phyloP scores from a whole-genome alignment of 1,140 invertebrate species.

The Macrobrachium rosenbergii region DNA sequence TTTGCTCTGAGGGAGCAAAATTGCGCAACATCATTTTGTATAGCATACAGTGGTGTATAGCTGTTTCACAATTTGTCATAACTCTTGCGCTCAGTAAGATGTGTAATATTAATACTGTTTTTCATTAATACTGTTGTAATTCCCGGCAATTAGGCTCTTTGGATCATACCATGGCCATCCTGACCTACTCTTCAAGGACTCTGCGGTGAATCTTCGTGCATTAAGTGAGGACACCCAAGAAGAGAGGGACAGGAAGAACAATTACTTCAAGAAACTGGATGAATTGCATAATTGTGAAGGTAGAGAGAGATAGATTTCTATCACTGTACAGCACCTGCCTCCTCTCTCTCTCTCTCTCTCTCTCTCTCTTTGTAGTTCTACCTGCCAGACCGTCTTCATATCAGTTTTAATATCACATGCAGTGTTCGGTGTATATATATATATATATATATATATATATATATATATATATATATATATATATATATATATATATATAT shows the following conservation, averaged over 20 bases:
- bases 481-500: constrained; percentile 14
- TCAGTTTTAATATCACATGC: neutral
- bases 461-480: neutral
- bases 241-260: constrained; percentile 22
- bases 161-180: constrained; percentile 33
- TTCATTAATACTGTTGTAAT: no score
- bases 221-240: constrained; percentile 45
- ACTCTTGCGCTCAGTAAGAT: no score
- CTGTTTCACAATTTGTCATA: no score
- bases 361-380: no score
- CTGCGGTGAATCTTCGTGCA: constrained; percentile 30
- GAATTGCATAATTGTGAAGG: constrained; percentile 53
- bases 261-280: constrained; percentile 44
- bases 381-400: neutral
- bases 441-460: neutral
- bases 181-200: constrained; percentile 44
- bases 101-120: no score
- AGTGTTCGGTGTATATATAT: neutral
- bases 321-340: no score
- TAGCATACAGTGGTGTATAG: no score
- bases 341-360: no score
- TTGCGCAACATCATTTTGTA: no score
- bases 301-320: neutral
- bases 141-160: constrained; percentile 13
- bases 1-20: no score